Evolutionary conservation across 2,797 vertebrate species (phyloP).

Genomic region (Myotis myotis): DNA sequence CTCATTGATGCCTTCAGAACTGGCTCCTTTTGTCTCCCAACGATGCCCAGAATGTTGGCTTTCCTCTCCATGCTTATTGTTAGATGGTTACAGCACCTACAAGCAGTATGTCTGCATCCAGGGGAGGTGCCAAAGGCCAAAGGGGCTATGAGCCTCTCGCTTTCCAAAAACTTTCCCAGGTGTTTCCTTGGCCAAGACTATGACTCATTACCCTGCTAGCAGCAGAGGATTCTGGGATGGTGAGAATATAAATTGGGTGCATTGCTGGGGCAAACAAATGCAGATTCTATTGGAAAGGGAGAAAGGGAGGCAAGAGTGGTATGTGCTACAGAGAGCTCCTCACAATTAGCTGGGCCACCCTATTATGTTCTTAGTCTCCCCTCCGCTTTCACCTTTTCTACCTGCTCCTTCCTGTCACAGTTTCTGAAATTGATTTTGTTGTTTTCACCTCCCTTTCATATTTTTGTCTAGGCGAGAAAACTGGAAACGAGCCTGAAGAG

Average conservation of each 20-base stretch:
- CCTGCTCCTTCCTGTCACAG: not conserved
- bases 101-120: not conserved
- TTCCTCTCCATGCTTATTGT: not conserved
- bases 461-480: constrained; percentile 82
- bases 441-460: not conserved
- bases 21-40: not conserved
- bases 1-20: not conserved
- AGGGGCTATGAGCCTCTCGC: too few species aligned
- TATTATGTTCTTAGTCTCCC: not conserved
- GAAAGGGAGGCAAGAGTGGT: fast-evolving
- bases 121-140: not conserved
- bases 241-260: not conserved
- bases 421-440: not conserved
- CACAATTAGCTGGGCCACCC: not conserved
- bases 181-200: not conserved
- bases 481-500: constrained; percentile 83
- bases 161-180: not conserved
- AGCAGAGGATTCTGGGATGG: not conserved
- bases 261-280: not conserved
- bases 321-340: not conserved
- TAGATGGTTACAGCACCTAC: too few species aligned
- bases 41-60: not conserved
- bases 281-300: not conserved
- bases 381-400: not conserved
- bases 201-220: not conserved